phyloP scores from a whole-genome alignment of 2,113 vertebrate genomes.

The Channa argus region DNA sequence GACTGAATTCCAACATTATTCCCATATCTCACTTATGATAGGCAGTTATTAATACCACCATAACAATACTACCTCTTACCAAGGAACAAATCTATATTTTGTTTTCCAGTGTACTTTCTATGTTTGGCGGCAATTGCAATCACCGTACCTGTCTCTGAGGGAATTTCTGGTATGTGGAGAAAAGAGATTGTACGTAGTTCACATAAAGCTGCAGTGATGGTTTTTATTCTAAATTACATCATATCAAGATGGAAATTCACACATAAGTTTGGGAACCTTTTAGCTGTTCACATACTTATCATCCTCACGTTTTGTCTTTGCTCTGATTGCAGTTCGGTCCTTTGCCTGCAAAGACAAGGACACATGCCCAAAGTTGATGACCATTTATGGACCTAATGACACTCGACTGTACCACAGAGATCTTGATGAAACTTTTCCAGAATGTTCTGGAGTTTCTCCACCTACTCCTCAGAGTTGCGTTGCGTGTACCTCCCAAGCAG shows the following conservation, averaged over 20 bases:
- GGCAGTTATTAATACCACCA: not conserved
- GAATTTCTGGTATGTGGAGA: slow-evolving; percentile 5
- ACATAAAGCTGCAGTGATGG: not conserved
- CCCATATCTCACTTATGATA: not conserved
- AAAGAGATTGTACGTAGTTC: no score
- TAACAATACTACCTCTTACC: not conserved
- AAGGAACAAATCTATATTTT: not conserved
- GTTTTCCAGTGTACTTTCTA: slow-evolving; percentile 1
- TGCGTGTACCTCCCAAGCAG: fast-evolving
- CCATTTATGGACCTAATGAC: not conserved
- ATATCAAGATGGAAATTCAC: no score
- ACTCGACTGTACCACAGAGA: fast-evolving
- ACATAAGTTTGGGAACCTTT: no score
- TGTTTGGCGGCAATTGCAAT: fast-evolving
- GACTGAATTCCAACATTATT: not conserved
- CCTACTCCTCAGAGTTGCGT: not conserved
- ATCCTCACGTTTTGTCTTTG: not conserved
- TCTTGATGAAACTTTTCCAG: fast-evolving
- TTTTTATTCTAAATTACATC: no score
- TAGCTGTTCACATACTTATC: no score
- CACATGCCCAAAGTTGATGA: not conserved
- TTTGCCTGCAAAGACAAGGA: slow-evolving; percentile 28
- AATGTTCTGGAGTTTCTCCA: not conserved
- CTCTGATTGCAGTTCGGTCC: not conserved
- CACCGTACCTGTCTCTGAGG: fast-evolving